Percentiles rank a stretch among this genome's conserved stretches.
Evolutionary conservation across 2,888 invertebrate genomes (phyloP).

Genomic region (Nineta flava): DNA sequence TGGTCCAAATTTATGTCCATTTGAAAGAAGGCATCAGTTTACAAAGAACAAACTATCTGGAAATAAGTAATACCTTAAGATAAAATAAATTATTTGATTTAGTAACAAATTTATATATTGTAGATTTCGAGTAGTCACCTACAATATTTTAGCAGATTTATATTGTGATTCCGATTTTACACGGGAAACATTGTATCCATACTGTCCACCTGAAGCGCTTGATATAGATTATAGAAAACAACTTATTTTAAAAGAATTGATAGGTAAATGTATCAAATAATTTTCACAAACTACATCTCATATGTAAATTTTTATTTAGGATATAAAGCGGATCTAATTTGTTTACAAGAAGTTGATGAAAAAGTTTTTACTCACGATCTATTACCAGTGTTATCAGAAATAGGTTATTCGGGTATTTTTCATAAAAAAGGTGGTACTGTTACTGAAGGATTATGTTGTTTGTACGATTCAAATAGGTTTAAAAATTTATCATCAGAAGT

Average conservation of each 20-base stretch:
- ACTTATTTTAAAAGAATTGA: slow-evolving; percentile 60
- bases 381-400: slow-evolving; percentile 34
- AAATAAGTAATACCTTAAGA: slow-evolving; percentile 29
- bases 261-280: slow-evolving; percentile 30
- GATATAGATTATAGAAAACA: slow-evolving; percentile 72
- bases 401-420: slow-evolving; percentile 44
- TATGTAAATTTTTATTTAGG: slow-evolving; percentile 33
- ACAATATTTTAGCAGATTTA: slow-evolving; percentile 76
- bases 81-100: not conserved
- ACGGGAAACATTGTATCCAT: slow-evolving; percentile 51
- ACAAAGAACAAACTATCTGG: slow-evolving; percentile 39
- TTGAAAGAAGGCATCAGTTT: slow-evolving; percentile 53
- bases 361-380: slow-evolving; percentile 58
- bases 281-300: not conserved
- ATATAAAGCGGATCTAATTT: slow-evolving; percentile 79
- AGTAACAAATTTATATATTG: slow-evolving; percentile 15
- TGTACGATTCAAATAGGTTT: slow-evolving; percentile 57
- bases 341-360: slow-evolving; percentile 85
- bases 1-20: slow-evolving; percentile 59
- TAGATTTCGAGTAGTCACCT: slow-evolving; percentile 61
- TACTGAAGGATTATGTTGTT: slow-evolving; percentile 68
- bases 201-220: slow-evolving; percentile 66
- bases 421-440: slow-evolving; percentile 56
- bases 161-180: slow-evolving; percentile 71
- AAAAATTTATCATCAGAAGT: slow-evolving; percentile 34